Evolutionary conservation across 2,797 vertebrate genomes (phyloP), one percentile per base, ranked within the genome.

Genomic region (Gadopsis marmoratus): DNA sequence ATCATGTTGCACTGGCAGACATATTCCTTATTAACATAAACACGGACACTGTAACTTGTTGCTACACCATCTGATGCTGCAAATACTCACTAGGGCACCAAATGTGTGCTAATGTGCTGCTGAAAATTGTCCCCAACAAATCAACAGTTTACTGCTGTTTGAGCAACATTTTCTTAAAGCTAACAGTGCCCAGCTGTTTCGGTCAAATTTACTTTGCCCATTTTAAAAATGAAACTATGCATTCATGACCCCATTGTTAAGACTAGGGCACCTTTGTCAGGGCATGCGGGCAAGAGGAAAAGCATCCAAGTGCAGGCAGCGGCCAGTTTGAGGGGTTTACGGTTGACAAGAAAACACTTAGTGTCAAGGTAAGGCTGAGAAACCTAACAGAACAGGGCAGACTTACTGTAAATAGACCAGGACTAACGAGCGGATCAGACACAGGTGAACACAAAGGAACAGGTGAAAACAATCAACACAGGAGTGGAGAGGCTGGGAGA

Each of bases 61-160:
- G 8, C 23, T 66, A 19, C 10, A 17, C 23, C 0, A 3, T 56
- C 41, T 63, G 9, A 35, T 66, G 45, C 47, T 43, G 6, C 43
- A 14, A 69, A n/a, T 35, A 26, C 47, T 60, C 7, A 60, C 16
- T 16, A 37, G 16, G 23, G 41, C 39, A 21, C 31, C 21, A 53
- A 68, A n/a, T 58, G 11, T 51, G 35, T 71, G 54, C 68, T 67
- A 35, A 75, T 59, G 45, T 0, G 1, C 53, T 45, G 33, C 50
- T 70, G 26, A 45, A 69, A 69, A 33, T 33, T 66, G 5, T 35
- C 16, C 48, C 5, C 10, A 26, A 51, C 8, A 50, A 37, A 53
- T n/a, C 9, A 7, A n/a, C 3, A 21, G 37, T 69, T 47, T 43
- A 10, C 29, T 69, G 2, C 23, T 39, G 43, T 51, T 48, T 43